These are phyloP conservation scores for Pseudomugil gertrudae DNA, from an alignment of 2,797 vertebrate species.

Conservation along the genomic window DNA sequence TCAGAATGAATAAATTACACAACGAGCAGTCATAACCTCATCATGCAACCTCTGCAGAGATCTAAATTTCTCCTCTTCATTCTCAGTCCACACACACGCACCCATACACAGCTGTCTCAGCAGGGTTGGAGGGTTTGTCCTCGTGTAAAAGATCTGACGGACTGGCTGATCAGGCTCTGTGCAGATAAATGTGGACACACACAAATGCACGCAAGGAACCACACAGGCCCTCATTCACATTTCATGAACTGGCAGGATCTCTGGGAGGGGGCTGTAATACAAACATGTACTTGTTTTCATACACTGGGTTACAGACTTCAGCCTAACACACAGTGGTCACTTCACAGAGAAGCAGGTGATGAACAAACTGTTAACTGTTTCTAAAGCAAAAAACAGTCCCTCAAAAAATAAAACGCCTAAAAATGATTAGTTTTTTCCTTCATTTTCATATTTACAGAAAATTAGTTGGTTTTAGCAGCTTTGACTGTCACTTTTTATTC, in stretches of 20 bases:
- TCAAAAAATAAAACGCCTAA: neutral
- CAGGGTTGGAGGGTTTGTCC: conserved; percentile 23
- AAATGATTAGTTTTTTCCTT: neutral
- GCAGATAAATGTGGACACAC: conserved; percentile 18
- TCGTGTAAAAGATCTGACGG: conserved; percentile 49
- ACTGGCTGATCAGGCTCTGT: conserved; percentile 45
- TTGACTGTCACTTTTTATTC: neutral
- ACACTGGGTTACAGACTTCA: conserved; percentile 48
- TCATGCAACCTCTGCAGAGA: neutral
- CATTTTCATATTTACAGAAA: neutral
- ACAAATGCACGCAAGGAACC: conserved; percentile 23
- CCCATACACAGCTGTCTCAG: neutral
- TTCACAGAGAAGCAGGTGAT: conserved; percentile 7
- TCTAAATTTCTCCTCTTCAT: neutral
- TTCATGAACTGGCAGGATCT: conserved; percentile 58
- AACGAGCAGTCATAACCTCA: neutral
- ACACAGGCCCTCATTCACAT: conserved; percentile 61
- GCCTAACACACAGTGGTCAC: conserved; percentile 17
- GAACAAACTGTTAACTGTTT: neutral
- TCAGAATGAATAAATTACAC: neutral
- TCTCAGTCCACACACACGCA: conserved; percentile 3
- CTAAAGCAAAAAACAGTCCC: neutral
- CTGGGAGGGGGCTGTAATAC: conserved; percentile 52
- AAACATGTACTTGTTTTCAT: conserved; percentile 69
- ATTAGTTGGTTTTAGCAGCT: neutral